Base-by-base conservation (phyloP, 2,797 vertebrate species). In the Austrolebias charrua region DNA sequence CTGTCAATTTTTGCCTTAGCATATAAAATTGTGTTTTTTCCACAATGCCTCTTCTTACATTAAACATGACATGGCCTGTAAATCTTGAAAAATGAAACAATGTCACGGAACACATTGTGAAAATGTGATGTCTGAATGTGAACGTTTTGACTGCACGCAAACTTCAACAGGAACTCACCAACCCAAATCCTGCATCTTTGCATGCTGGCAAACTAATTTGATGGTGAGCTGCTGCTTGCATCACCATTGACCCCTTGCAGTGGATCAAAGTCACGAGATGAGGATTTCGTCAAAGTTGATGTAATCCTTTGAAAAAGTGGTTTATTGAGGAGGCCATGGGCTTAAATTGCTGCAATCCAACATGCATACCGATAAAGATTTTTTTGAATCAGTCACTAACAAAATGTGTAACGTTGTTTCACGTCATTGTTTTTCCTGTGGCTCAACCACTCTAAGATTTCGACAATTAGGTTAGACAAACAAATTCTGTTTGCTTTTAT, bases 251-350 rank as follows among this genome's bases (percentile, higher is more conserved):
- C 50, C 18, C 48, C 43, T 52, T 20, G 6, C 50, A 13, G 12
- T 53, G 28, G 49, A 49, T 43, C 6, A 15, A 45, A 55, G 68
- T 19, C 50, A 19, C 48, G 49, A 15, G 43, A 12, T 52, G 1
- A 40, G 44, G 20, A 63, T 46, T 48, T 64, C 19, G 42, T 47
- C 42, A n/a, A 10, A 20, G 33, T 20, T 44, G 40, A 62, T 40
- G n/a, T 31, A 53, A 16, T 48, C 31, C 1, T 56, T 57, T 0
- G 24, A 40, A 33, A 45, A 2, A 33, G 14, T 8, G 1, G 24
- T 31, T 12, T 42, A 19, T 20, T 20, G 28, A 45, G 19, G 1
- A 45, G 19, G 1, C 46, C 43, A 66, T 6, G 31, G 28, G 7
- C 40, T 47, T 42, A 57, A 20, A 20, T 15, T 24, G 18, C 35